phyloP scores from a whole-genome alignment of 2,888 invertebrate genomes.

The Norana najaformis region DNA sequence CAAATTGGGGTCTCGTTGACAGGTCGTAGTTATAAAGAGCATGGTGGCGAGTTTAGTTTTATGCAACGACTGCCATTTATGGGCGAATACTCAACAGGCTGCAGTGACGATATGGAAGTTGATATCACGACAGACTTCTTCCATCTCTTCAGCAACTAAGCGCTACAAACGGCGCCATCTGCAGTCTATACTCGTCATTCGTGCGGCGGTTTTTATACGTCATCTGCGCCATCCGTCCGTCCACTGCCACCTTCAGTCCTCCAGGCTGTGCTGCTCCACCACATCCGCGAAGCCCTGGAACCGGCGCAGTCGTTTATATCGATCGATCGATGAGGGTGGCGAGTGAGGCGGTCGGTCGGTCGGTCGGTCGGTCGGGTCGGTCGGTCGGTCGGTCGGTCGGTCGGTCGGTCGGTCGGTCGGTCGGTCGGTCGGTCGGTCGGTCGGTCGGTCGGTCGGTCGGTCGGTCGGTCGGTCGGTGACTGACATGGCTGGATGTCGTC shows the following conservation, averaged over 20 bases:
- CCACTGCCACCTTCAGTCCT: not conserved
- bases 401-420: not conserved
- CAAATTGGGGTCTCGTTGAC: no score
- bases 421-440: not conserved
- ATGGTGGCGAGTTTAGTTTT: not conserved
- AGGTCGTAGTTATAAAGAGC: not conserved
- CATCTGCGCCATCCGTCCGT: not conserved
- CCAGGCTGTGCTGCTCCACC: not conserved
- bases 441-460: not conserved
- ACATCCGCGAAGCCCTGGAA: not conserved
- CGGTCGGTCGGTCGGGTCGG: not conserved
- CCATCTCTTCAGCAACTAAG: not conserved
- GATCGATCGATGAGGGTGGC: conserved; percentile 5
- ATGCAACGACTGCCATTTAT: not conserved
- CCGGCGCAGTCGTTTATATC: not conserved
- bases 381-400: not conserved
- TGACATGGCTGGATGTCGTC: not conserved
- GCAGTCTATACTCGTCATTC: not conserved
- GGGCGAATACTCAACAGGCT: not conserved
- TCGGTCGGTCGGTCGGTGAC: not conserved
- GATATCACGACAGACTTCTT: not conserved
- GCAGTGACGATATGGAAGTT: not conserved
- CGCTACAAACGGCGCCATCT: not conserved
- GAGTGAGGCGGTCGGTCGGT: not conserved
- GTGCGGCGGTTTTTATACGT: not conserved